Evolutionary conservation across 30 jellyfish, hydroid and myxozoan genomes (phyloP).

Genomic region (Morbakka virulenta): DNA sequence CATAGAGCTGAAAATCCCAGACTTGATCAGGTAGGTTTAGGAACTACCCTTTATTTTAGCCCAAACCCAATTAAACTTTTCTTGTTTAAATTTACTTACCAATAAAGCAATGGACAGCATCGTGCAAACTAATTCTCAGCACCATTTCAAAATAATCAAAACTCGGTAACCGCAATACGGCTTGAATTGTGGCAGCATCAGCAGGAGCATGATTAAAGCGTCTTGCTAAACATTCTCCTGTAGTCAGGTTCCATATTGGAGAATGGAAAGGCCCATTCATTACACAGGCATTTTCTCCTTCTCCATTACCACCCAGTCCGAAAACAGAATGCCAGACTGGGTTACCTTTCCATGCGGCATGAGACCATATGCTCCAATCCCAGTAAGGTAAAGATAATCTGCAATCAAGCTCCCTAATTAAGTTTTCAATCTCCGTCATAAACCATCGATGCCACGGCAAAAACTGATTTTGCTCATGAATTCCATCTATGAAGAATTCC

Average conservation of each 20-base stretch:
- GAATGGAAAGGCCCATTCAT: conserved; percentile 29
- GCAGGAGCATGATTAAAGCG: conserved; percentile 44
- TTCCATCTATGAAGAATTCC: conserved; percentile 38
- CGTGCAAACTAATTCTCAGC: conserved; percentile 63
- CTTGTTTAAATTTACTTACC: too few relatives aligned
- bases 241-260: conserved; percentile 29
- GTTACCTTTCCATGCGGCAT: conserved; percentile 49
- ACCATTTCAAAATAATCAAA: conserved; percentile 37
- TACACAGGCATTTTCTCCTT: conserved; percentile 18
- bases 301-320: conserved; percentile 60
- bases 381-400: conserved; percentile 64
- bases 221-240: conserved; percentile 40
- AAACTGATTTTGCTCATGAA: conserved; percentile 58
- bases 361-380: conserved; percentile 81
- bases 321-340: conserved; percentile 7
- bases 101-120: conserved; percentile 56
- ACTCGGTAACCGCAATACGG: background rate
- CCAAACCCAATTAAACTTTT: too few relatives aligned
- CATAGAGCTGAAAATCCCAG: too few relatives aligned
- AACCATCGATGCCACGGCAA: conserved; percentile 97
- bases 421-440: conserved; percentile 29
- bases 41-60: too few relatives aligned
- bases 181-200: conserved; percentile 56
- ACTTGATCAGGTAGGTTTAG: too few relatives aligned
- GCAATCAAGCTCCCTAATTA: conserved; percentile 60